A percentile compares a stretch with the other conserved stretches of the same genome.
These are phyloP conservation scores for Eubucco bourcierii DNA, from an alignment of 2,113 vertebrate species.

Conservation along the genomic window DNA sequence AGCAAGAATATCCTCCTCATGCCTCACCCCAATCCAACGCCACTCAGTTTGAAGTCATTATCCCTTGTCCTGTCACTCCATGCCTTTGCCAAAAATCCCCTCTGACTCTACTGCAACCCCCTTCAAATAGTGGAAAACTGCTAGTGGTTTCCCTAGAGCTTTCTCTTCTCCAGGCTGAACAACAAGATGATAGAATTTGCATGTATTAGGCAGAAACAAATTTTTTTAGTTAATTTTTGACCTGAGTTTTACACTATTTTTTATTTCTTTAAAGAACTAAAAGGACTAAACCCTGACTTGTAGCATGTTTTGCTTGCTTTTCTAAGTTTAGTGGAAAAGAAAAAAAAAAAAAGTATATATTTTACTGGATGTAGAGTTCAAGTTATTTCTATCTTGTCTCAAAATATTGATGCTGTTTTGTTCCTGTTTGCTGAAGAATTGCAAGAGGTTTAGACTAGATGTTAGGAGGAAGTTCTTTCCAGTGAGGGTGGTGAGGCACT, in stretches of 20 bases:
- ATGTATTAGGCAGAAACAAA: not conserved
- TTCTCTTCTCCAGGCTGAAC: not conserved
- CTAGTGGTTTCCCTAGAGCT: not conserved
- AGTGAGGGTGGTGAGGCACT: no score
- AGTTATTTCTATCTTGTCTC: not conserved
- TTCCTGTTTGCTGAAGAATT: not conserved
- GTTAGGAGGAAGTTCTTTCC: no score
- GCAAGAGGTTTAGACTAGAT: not conserved
- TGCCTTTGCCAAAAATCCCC: no score
- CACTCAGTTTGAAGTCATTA: no score
- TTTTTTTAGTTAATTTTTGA: not conserved
- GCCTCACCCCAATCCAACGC: no score
- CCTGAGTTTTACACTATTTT: not conserved
- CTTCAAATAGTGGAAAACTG: not conserved
- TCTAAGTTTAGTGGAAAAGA: not conserved
- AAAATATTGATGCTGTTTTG: not conserved
- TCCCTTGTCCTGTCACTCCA: no score
- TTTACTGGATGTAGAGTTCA: not conserved
- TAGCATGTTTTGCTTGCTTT: not conserved
- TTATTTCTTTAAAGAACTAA: not conserved
- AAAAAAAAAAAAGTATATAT: not conserved
- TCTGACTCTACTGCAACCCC: no score
- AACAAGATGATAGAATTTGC: not conserved
- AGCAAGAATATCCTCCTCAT: no score
- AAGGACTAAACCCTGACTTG: not conserved